phyloP scores from a whole-genome alignment of 2,113 vertebrate species.

The Caracal caracal region DNA sequence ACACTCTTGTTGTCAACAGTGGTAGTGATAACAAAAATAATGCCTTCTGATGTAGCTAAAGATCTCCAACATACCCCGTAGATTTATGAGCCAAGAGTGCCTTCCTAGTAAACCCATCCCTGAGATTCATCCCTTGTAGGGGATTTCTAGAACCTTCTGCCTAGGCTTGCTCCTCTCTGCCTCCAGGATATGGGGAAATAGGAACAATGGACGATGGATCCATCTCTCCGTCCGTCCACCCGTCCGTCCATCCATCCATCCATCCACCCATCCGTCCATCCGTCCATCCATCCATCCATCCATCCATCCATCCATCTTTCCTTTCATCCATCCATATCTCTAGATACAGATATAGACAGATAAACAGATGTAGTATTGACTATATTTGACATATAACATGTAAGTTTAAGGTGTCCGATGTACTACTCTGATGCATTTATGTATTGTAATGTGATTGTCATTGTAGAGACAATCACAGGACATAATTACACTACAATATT shows the following conservation, averaged over 20 bases:
- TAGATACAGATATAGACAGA: neutral
- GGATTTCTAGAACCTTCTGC: slow-evolving; percentile 13
- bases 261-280: neutral
- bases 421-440: neutral
- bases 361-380: neutral
- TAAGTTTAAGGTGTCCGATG: neutral
- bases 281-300: neutral
- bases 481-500: neutral
- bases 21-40: neutral
- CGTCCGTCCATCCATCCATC: neutral
- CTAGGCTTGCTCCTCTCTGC: neutral
- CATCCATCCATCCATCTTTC: neutral
- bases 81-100: neutral
- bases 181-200: neutral
- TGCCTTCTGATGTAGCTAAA: neutral
- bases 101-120: neutral
- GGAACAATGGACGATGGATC: too few relatives aligned
- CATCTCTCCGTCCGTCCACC: too few relatives aligned
- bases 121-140: neutral
- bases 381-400: neutral
- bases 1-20: neutral
- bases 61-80: neutral
- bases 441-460: neutral
- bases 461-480: neutral
- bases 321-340: neutral